Evolutionary conservation across 2,888 invertebrate species (phyloP).

Genomic region (Drosophila anomalata): DNA sequence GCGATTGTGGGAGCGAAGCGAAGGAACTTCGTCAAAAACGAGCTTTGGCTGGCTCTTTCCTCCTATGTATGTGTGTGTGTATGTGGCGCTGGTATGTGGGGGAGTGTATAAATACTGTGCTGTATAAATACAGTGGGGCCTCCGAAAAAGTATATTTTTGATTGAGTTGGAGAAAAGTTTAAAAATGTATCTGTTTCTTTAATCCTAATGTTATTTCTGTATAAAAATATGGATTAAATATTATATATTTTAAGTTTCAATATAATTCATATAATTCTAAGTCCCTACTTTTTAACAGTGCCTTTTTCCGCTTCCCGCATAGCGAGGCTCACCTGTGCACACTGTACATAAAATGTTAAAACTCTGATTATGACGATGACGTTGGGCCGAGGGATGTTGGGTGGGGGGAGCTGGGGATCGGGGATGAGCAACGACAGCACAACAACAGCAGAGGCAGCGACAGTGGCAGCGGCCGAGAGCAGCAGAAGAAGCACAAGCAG

Average conservation of each 20-base stretch:
- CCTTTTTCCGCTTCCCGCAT: not conserved
- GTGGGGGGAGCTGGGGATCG: conserved; percentile 16
- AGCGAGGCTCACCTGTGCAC: conserved; percentile 51
- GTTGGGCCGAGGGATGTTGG: conserved; percentile 50
- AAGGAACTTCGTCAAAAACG: conserved; percentile 55
- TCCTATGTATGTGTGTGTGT: conserved; percentile 26
- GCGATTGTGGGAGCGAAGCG: conserved; percentile 74
- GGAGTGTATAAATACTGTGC: conserved; percentile 56
- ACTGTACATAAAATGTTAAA: conserved; percentile 77
- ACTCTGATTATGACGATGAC: conserved; percentile 76
- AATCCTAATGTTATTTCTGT: not conserved
- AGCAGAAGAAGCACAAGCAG: conserved; percentile 49
- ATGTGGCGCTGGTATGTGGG: conserved; percentile 44
- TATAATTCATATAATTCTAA: not conserved
- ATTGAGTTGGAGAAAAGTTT: not conserved
- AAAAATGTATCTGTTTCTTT: not conserved
- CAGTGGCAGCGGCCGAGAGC: conserved; percentile 51
- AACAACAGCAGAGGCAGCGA: conserved; percentile 62
- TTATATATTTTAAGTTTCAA: no score
- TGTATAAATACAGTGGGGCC: conserved; percentile 57
- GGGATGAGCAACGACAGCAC: conserved; percentile 48
- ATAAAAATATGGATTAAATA: no score
- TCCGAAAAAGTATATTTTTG: not conserved
- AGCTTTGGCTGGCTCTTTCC: conserved; percentile 48
- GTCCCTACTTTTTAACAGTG: not conserved